phyloP scores from a whole-genome alignment of 2,888 invertebrate species.

The Lasioglossum zephyrum region DNA sequence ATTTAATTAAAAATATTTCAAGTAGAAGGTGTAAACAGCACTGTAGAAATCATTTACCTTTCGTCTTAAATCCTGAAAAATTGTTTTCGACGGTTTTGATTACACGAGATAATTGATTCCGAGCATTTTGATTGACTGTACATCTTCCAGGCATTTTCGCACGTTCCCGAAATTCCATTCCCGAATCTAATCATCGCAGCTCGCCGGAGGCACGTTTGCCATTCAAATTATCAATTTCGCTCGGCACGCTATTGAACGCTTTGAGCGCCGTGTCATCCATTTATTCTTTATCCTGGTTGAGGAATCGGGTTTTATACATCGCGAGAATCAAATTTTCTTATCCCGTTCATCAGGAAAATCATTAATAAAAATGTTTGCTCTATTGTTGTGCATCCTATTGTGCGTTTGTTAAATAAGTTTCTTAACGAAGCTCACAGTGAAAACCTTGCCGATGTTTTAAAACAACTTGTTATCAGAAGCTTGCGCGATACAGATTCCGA shows the following conservation, averaged over 20 bases:
- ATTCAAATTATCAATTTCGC: neutral
- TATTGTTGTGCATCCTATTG: neutral
- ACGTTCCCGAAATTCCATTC: slow-evolving; percentile 8
- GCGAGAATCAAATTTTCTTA: neutral
- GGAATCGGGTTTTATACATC: neutral
- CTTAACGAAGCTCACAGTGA: no score
- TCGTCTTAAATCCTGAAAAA: neutral
- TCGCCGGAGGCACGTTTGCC: neutral
- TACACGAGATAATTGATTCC: neutral
- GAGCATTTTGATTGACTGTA: neutral
- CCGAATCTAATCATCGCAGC: neutral
- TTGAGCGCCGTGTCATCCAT: neutral
- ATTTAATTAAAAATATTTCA: neutral
- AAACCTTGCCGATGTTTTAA: neutral
- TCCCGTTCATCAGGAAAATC: neutral
- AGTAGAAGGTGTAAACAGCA: neutral
- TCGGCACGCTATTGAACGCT: neutral
- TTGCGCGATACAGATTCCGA: neutral
- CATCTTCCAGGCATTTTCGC: neutral
- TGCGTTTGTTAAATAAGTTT: no score
- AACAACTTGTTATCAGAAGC: neutral
- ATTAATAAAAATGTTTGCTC: neutral
- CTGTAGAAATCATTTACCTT: neutral
- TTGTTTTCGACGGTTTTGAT: neutral
- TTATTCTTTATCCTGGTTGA: neutral